Base-by-base conservation (phyloP, 2,888 invertebrate genomes). In the Hermaeophaga mercurialis region DNA sequence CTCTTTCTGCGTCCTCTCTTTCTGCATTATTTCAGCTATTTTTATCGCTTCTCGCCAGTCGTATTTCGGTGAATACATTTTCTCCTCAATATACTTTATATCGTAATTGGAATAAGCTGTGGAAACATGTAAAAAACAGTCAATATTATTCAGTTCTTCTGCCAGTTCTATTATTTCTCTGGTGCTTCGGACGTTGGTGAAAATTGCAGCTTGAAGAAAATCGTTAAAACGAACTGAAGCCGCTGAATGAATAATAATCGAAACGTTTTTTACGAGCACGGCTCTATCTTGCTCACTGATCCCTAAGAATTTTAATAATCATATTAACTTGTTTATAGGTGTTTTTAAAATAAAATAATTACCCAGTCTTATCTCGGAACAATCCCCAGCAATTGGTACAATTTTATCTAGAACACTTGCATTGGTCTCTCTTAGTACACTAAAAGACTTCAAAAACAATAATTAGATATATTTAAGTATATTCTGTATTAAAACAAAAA, bases 41-140 rank as follows among this genome's bases (percentile, higher is more conserved):
- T 81, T 79, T 3, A 91, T 81, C 0, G 85, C 81, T 1, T 84
- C 81, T 15, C 81, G 79, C 89, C 91, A 91, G 68, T 90, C 84
- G 0, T 84, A 84, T 38, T 82, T 82, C 0, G 84, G 75, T 50
- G 88, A 87, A 70, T 93, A 92, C 44, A 93, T 79, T 45, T 84
- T 78, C 76, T 96, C 95, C 46, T 89, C 87, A 0, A 94, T 85
- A 0, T 82, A 81, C 8, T 84, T 11, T 28, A 84, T 81, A 66
- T 93, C 88, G 3, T 90, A 89, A 75, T 96, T 92, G 4, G 91
- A 87, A 74, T 92, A 96, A 0, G 93, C 90, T 0, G 95, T 94
- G 0, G 94, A 94, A 0, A 94, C 87, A 75, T 96, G 94, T 1
- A 93, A 79, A 7, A 91, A 78, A 3, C 56, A 84, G n/a, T 62